These are phyloP conservation scores for Pseudomyrmex cubaensis DNA, from an alignment of 1,140 invertebrate species.

Conservation along the genomic window DNA sequence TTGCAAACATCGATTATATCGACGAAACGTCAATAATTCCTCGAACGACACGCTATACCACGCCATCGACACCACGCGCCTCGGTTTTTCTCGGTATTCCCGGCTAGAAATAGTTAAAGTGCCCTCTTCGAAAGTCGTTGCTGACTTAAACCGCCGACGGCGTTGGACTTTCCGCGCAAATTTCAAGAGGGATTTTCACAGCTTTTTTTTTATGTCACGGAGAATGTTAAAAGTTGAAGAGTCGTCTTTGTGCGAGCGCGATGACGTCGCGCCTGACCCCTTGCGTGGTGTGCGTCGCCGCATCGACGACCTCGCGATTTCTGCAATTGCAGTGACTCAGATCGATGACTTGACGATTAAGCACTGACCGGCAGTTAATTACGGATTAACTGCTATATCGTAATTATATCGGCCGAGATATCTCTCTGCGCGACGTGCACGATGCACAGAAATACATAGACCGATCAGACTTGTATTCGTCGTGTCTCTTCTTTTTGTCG, in stretches of 20 bases:
- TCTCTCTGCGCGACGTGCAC: not conserved
- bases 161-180: slow-evolving; percentile 44
- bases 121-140: slow-evolving; percentile 19
- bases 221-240: slow-evolving; percentile 22
- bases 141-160: not conserved
- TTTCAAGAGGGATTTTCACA: slow-evolving; percentile 1
- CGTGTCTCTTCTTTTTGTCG: not conserved
- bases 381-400: slow-evolving; percentile 33
- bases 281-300: not conserved
- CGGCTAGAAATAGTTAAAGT: slow-evolving; percentile 19
- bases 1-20: slow-evolving; percentile 78
- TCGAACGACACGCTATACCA: slow-evolving; percentile 75
- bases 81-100: slow-evolving; percentile 72
- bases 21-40: slow-evolving; percentile 75
- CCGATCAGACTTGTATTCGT: not conserved
- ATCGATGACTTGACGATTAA: slow-evolving; percentile 65
- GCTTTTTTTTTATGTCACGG: not conserved
- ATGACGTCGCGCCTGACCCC: slow-evolving; percentile 36
- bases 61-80: slow-evolving; percentile 38
- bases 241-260: not conserved
- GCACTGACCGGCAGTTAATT: slow-evolving; percentile 62
- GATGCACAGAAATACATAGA: not conserved
- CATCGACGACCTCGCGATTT: slow-evolving; percentile 32
- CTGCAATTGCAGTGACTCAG: slow-evolving; percentile 61
- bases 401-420: slow-evolving; percentile 18